Conservation (phyloP, 2,888 invertebrate genomes). For the Tricholauxania praeusta region DNA sequence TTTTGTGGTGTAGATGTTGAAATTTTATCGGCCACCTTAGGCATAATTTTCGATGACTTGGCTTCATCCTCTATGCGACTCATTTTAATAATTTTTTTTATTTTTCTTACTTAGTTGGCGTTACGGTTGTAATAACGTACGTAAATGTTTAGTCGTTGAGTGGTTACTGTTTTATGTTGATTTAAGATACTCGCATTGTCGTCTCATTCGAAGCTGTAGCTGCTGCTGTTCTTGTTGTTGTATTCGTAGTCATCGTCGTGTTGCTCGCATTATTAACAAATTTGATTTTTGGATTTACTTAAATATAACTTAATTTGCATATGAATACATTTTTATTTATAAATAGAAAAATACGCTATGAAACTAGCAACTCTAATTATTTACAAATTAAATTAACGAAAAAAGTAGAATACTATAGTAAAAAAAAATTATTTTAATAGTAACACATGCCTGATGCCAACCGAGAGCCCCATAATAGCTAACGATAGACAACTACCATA, state of each 20-base stretch:
- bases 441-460: slow-evolving; percentile 13
- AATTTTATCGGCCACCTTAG: slow-evolving; percentile 51
- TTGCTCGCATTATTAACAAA: slow-evolving; percentile 21
- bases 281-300: slow-evolving; percentile 29
- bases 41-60: slow-evolving; percentile 12
- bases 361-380: slow-evolving; percentile 22
- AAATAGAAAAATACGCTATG: slow-evolving; percentile 18
- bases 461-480: background rate
- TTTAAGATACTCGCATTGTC: no score
- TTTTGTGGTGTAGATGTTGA: slow-evolving; percentile 62
- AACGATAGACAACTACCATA: background rate
- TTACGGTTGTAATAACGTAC: background rate
- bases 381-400: slow-evolving; percentile 33
- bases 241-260: slow-evolving; percentile 8
- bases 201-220: no score
- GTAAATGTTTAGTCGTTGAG: background rate
- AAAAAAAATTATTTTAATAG: slow-evolving; percentile 15
- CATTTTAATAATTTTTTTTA: slow-evolving; percentile 45
- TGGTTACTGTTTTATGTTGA: no score
- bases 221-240: background rate
- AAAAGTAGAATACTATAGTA: slow-evolving; percentile 1
- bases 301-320: slow-evolving; percentile 29
- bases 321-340: slow-evolving; percentile 23
- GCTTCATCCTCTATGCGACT: slow-evolving; percentile 52
- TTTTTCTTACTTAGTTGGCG: background rate